Evolutionary conservation across 2,113 vertebrate species (phyloP).

Genomic region (Herpailurus yagouaroundi): DNA sequence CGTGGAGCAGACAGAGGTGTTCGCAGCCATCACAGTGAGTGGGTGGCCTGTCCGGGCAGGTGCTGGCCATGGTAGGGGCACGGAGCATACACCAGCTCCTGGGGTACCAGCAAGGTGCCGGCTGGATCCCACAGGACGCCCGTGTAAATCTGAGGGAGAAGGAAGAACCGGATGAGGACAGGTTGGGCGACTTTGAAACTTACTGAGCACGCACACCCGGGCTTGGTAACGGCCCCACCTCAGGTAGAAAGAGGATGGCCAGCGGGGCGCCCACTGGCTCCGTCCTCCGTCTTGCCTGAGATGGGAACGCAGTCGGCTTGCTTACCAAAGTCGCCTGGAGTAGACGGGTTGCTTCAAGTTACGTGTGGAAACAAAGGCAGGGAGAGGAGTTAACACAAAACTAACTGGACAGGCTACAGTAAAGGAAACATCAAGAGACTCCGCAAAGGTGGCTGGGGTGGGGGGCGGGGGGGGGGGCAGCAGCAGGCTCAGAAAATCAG

Average conservation of each 20-base stretch:
- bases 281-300: background rate
- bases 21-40: background rate
- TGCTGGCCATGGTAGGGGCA: background rate
- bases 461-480: background rate
- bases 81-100: accelerated
- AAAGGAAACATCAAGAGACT: background rate
- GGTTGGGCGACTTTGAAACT: background rate
- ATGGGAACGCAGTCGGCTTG: background rate
- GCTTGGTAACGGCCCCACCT: background rate
- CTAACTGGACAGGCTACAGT: background rate
- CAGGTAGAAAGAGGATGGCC: background rate
- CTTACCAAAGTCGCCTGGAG: background rate
- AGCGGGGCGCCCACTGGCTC: background rate
- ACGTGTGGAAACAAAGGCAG: background rate
- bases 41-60: background rate
- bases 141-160: background rate
- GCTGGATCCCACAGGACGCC: background rate
- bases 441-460: background rate
- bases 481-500: background rate
- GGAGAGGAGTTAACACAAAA: background rate
- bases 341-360: background rate
- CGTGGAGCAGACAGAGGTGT: background rate
- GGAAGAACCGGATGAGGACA: background rate
- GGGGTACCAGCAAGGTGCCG: background rate
- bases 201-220: background rate